These are phyloP conservation scores for Sebastes itinus DNA, from an alignment of 2,797 vertebrate species.

Conservation along the genomic window DNA sequence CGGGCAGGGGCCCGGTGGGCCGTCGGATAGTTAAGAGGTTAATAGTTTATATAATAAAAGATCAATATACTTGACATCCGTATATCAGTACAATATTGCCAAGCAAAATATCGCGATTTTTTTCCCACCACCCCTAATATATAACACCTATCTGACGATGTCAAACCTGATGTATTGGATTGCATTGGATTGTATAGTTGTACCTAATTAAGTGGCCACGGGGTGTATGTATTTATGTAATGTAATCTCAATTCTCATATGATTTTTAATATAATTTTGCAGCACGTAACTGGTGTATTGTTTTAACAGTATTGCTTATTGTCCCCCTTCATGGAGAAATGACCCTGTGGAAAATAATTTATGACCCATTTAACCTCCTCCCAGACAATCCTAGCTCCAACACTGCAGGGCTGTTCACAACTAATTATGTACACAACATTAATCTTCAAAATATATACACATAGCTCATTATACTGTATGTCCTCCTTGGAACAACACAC, in stretches of 20 bases:
- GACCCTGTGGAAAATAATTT: not conserved
- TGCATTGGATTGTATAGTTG: not conserved
- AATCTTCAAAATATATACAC: accelerated
- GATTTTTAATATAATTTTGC: too few relatives aligned
- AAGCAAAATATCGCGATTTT: too few relatives aligned
- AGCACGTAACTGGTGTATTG: not conserved
- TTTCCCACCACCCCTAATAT: too few relatives aligned
- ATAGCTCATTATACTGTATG: not conserved
- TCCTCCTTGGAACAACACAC: not conserved
- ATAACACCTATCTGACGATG: not conserved
- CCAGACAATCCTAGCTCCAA: not conserved
- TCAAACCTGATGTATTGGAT: not conserved
- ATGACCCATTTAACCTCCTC: too few relatives aligned
- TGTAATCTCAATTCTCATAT: not conserved
- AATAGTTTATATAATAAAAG: too few relatives aligned
- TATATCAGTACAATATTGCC: too few relatives aligned
- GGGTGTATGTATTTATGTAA: not conserved
- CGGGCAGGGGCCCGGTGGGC: too few relatives aligned
- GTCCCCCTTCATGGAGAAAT: not conserved
- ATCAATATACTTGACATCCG: too few relatives aligned
- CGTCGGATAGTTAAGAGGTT: too few relatives aligned
- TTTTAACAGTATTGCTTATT: not conserved
- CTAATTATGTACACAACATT: not conserved
- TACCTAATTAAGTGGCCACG: not conserved
- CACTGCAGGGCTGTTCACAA: not conserved